Evolutionary conservation across 2,888 invertebrate genomes (phyloP).

Genomic region (Piscicola geometra): DNA sequence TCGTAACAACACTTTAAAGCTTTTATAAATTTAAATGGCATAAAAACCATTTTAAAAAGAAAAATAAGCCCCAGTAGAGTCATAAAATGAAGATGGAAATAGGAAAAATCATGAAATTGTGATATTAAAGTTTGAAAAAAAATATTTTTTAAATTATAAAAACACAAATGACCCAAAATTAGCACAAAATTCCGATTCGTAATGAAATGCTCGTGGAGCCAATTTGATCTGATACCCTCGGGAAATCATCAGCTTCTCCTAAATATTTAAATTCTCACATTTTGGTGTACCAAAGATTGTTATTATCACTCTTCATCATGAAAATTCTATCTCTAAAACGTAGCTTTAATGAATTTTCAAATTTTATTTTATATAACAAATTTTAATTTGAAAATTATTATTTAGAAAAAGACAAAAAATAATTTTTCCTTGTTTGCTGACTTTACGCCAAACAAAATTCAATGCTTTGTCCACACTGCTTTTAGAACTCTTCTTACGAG

Average conservation of each 20-base stretch:
- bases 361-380: too few relatives aligned
- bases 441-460: too few relatives aligned
- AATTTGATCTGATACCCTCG: not conserved
- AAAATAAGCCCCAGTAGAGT: not conserved
- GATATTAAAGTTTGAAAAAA: too few relatives aligned
- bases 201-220: not conserved
- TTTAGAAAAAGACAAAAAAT: too few relatives aligned
- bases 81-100: not conserved
- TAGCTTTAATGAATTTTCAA: too few relatives aligned
- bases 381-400: too few relatives aligned
- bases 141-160: too few relatives aligned
- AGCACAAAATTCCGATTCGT: not conserved
- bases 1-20: not conserved
- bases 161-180: not conserved
- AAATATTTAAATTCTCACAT: not conserved
- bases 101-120: too few relatives aligned
- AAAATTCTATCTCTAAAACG: not conserved
- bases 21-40: not conserved
- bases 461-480: too few relatives aligned
- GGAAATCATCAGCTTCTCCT: not conserved
- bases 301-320: not conserved
- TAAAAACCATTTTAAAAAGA: not conserved
- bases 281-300: not conserved
- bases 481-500: too few relatives aligned
- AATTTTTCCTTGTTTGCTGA: too few relatives aligned